Conservation (phyloP, 2,888 invertebrate species). For the Pelosia muscerda region DNA sequence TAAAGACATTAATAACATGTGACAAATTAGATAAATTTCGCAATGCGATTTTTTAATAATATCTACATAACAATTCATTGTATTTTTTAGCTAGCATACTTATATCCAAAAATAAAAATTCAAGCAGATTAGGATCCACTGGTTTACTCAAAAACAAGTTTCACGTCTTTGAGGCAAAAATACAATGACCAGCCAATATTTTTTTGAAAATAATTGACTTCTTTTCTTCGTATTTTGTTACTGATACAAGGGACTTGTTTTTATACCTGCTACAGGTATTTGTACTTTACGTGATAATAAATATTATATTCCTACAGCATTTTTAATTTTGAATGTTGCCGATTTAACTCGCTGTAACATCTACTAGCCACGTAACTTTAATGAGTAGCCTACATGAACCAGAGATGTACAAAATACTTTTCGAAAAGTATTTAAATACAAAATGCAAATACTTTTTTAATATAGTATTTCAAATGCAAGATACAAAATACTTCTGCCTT, state of each 20-base stretch:
- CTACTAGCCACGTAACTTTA: neutral
- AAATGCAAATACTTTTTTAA: too few relatives aligned
- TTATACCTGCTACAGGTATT: neutral
- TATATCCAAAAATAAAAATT: neutral
- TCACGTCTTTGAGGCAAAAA: neutral
- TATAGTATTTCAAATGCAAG: too few relatives aligned
- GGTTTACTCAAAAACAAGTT: neutral
- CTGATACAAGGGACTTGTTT: neutral
- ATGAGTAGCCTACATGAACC: too few relatives aligned
- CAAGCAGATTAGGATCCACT: neutral
- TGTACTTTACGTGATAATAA: neutral
- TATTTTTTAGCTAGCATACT: neutral
- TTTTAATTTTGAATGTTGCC: neutral
- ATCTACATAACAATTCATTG: neutral
- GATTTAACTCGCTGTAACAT: neutral
- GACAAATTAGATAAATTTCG: slow-evolving; percentile 23
- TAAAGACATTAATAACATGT: slow-evolving; percentile 29
- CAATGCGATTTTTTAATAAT: neutral
- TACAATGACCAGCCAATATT: neutral
- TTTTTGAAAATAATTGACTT: neutral
- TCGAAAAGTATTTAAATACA: too few relatives aligned
- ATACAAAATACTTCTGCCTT: too few relatives aligned
- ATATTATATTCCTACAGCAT: neutral
- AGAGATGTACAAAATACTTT: too few relatives aligned
- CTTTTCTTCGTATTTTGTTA: neutral